Conservation (phyloP, 64 coral and sea anemone species). For the Catalaphyllia jardinei region DNA sequence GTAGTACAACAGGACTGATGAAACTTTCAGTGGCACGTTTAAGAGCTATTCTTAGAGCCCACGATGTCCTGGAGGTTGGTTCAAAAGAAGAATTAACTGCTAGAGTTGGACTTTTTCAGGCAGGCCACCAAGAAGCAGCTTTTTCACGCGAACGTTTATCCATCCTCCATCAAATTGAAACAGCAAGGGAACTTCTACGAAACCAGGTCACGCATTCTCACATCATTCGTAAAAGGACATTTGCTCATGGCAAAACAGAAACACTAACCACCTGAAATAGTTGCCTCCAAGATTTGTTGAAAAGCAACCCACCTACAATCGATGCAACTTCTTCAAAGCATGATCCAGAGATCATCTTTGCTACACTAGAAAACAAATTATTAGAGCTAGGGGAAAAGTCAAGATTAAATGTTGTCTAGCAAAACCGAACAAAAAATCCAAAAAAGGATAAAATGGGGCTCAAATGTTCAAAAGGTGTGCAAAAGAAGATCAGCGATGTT, state of each 20-base stretch:
- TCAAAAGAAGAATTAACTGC: constrained; percentile 66
- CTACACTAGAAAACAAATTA: too few relatives aligned
- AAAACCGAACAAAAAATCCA: neutral
- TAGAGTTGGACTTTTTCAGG: constrained; percentile 61
- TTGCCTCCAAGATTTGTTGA: neutral
- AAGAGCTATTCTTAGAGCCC: constrained; percentile 43
- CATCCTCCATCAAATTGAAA: constrained; percentile 32
- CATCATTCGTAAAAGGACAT: neutral
- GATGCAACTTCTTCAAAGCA: too few relatives aligned
- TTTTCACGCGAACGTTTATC: constrained; percentile 61
- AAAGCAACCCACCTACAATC: neutral
- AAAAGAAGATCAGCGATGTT: neutral
- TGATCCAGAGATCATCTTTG: too few relatives aligned
- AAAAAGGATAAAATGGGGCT: neutral
- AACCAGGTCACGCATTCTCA: neutral
- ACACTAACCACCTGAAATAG: neutral
- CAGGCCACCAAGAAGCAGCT: constrained; percentile 41
- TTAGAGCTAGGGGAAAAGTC: too few relatives aligned
- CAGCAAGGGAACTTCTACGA: neutral
- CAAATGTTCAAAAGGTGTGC: neutral
- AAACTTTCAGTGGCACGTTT: constrained; percentile 47
- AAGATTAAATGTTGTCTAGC: too few relatives aligned
- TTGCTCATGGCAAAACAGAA: neutral
- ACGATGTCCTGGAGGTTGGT: constrained; percentile 43
- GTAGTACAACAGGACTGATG: constrained; percentile 43